Base-by-base conservation (phyloP, 2,797 vertebrate genomes). In the Urosaurus nigricauda region DNA sequence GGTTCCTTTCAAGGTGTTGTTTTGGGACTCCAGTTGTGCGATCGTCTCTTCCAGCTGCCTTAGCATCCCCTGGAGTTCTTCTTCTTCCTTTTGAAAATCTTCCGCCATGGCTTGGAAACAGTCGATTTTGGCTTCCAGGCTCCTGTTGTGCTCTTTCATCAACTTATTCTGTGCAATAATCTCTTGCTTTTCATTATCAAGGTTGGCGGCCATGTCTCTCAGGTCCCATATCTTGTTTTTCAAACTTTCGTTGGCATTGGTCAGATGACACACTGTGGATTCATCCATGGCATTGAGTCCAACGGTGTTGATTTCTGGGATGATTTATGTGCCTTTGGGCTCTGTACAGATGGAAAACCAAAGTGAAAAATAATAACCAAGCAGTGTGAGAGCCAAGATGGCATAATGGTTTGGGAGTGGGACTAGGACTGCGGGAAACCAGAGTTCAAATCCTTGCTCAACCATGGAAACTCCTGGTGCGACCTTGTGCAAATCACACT, bases 201-300 rank as follows among this genome's bases (percentile, higher is more conserved):
- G 60, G 79, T 70, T 83, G 84, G 79, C 79, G 0, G 84, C 88
- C 3, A 24, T 78, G 8, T 89, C 88, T 11, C 84, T 63, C 5
- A 89, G 88, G 13, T 86, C 79, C 88, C 88, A 86, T 12, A 89
- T 56, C 71, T 89, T 79, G 0, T 53, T 83, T 35, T 58, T 86
- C 17, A 89, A 83, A 4, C 81, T 77, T 13, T 86, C 79, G 2
- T 89, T 86, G 79, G 29, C 60, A 11, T 86, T 73, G 0, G 37
- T 70, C 13, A 89, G 37, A 47, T 29, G 60, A 12, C 16, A 17
- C 47, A n/a, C 17, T 16, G 65, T 82, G 0, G 82, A 71, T 71
- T 43, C 56, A 26, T 89, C 88, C 84, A 89, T 89, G 70, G 79
- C 43, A 4, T 19, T 24, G 29, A 68, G 17, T 13, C 2, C 35